Base-by-base conservation (phyloP, 1,140 invertebrate species). In the Papilio machaon region DNA sequence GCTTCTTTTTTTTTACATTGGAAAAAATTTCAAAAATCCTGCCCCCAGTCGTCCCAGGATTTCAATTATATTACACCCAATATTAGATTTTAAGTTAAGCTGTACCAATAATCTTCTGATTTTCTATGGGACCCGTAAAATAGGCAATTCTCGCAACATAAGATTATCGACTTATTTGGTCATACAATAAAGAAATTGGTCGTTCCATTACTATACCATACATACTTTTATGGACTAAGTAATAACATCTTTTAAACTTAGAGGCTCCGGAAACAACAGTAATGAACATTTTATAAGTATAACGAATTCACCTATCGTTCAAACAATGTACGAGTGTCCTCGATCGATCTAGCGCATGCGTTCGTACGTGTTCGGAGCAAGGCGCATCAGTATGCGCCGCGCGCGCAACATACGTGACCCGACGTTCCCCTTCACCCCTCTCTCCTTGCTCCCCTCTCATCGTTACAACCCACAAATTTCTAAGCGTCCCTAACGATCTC, bases 381-480 rank as follows among this genome's bases (percentile, higher is more conserved):
- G 73, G 70, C 82, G 74, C 88, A 91, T 92, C 89, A 91, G 86
- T 92, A 94, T 93, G 87, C 91, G 80, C 78, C 82, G 82, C 84
- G 83, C 85, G 85, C 84, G 81, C 80, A 70, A 35, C 83, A 82
- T 86, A 84, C 75, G 82, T 84, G 83, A 92, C 91, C 91, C 92
- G 92, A 92, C 90, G 82, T 82, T 89, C 88, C 88, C 91, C 82
- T 64, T 52, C n/a, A 58, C 8, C 83, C 86, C 84, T 86, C 84
- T 83, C 81, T 88, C 84, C 60, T 70, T 8, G 7, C 58, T 81
- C 82, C 73, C 77, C 73, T 67, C 52, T 19, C 76, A n/a, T 13
- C 38, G 23, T 46, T n/a, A 82, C 80, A 82, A 83, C 79, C 80
- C 84, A 83, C 70, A 83, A 88, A 84, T 91, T 88, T 90, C 86